Evolutionary conservation across 2,113 vertebrate species (phyloP), one percentile per base, ranked within the genome.

Genomic region (Baryphthengus martii): DNA sequence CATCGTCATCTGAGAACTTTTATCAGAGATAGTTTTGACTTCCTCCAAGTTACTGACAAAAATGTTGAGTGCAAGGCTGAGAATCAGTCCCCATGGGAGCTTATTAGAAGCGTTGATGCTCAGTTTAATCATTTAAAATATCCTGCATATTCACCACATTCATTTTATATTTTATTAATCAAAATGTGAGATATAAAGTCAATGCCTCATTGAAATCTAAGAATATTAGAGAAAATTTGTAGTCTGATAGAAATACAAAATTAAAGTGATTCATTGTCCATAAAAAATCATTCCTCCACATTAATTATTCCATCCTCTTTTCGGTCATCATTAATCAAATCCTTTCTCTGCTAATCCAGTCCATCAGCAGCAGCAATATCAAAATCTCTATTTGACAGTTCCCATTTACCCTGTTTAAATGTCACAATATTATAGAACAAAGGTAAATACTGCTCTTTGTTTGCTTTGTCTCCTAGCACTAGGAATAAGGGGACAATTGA

Each of bases 271-370:
- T 91, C 44, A 88, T 76, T 78, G 84, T 75, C 93, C 23, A 1
- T 92, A 92, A 94, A 91, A 86, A 75, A n/a, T 78, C 2, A 1
- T 58, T 89, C 33, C 56, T 76, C 66, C 61, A n/a, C 66, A 81
- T 96, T 91, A 96, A 90, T 93, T 93, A 92, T 95, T 92, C 86
- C 52, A 33, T 81, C 28, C 28, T 78, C 47, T 74, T 92, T 96
- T 68, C 84, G 29, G 68, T 86, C 39, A 0, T 68, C 74, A 49
- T 97, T 85, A 72, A 13, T 95, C 93, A 95, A 89, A 85, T 68
- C 56, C 31, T 82, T 84, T 87, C 61, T 65, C 73, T 56, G 37
- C 58, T 89, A 65, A 88, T 85, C 31, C 70, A 78, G 56, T 40
- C 80, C 61, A 68, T 87, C 89, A 63, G 4, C 7, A 2, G 1